Evolutionary conservation across 2,797 vertebrate genomes (phyloP).

Genomic region (Hypotaenidia philippensis): DNA sequence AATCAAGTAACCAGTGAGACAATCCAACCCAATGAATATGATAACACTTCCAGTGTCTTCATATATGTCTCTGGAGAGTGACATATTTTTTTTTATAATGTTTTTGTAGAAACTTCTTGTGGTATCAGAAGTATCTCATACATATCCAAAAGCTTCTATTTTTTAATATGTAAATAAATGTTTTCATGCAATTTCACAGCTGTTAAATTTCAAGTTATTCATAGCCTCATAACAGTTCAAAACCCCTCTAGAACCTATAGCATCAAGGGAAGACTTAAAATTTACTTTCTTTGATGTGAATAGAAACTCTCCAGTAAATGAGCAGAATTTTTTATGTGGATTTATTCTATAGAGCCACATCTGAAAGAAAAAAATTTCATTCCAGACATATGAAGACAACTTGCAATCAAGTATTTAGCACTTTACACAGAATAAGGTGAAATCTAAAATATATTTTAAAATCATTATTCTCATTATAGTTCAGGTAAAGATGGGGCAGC

Average conservation of each 20-base stretch:
- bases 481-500: background rate
- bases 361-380: background rate
- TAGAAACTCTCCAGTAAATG: background rate
- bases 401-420: background rate
- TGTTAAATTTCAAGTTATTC: constrained; percentile 7
- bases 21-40: background rate
- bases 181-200: constrained; percentile 9
- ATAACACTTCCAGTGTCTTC: background rate
- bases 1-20: constrained; percentile 1
- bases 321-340: background rate
- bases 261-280: background rate
- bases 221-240: background rate
- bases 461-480: background rate
- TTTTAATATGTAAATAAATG: background rate
- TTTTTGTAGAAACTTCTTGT: background rate
- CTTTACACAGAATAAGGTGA: background rate
- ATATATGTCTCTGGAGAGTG: background rate
- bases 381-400: background rate
- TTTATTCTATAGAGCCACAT: background rate
- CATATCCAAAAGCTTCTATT: background rate
- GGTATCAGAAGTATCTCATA: background rate
- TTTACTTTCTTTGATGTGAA: background rate
- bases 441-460: background rate
- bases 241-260: background rate
- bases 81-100: background rate